Conservation (phyloP, 1,140 invertebrate species). For the Halesus radiatus region DNA sequence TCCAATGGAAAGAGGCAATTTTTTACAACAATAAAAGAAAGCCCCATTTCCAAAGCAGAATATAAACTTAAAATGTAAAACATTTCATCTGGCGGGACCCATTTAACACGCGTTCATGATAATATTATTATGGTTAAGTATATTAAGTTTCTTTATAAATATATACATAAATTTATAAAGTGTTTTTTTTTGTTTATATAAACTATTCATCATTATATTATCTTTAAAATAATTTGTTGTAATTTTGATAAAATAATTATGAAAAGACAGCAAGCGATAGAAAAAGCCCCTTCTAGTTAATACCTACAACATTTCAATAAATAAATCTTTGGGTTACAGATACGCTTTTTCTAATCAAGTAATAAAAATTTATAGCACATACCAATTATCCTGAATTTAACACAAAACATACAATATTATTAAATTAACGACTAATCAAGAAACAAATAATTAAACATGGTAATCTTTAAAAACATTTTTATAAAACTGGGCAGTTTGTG, state of each 20-base stretch:
- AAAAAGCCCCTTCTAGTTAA: conserved; percentile 11
- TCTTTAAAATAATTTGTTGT: too few relatives aligned
- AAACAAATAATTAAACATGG: not conserved
- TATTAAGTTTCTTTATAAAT: not conserved
- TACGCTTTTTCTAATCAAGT: conserved; percentile 1
- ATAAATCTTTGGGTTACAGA: conserved; percentile 37
- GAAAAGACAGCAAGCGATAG: not conserved
- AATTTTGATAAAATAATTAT: not conserved
- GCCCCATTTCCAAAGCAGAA: too few relatives aligned
- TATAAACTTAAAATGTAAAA: not conserved
- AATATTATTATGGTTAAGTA: not conserved
- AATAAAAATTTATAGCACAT: not conserved
- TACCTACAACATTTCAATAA: conserved; percentile 31
- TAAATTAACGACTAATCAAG: not conserved
- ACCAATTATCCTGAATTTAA: conserved; percentile 14
- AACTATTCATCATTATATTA: too few relatives aligned
- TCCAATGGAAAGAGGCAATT: too few relatives aligned
- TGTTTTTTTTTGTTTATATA: too few relatives aligned
- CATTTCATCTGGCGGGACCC: not conserved
- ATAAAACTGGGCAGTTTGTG: too few relatives aligned
- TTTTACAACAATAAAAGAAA: too few relatives aligned
- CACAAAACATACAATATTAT: not conserved
- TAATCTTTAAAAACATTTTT: not conserved
- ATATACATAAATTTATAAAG: not conserved
- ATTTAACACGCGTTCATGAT: not conserved